Evolutionary conservation across 1,140 invertebrate species (phyloP), one percentile per base, ranked within the genome.

Genomic region (Probaryconus sp.): DNA sequence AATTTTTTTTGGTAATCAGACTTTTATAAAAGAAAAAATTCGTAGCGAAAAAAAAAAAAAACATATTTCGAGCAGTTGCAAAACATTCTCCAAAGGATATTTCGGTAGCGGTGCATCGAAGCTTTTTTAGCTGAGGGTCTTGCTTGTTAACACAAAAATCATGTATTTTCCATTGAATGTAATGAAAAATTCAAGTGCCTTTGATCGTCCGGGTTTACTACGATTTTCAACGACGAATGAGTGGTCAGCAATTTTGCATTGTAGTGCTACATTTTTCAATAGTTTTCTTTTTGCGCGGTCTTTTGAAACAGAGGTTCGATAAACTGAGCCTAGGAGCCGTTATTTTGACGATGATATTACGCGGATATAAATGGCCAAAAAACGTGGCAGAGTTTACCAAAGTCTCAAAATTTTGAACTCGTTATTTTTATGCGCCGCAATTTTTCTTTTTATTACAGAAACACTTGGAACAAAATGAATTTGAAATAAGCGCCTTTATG

Each of bases 141-240:
- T 20, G 42, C 17, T 37, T 28, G 40, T 37, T 60, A 45, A 60
- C 55, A 60, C 55, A 47, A 45, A 60, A 60, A 47, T 60, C 55
- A 45, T 60, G 55, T 60, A 60, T 28, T 47, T 47, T 16, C 30
- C 20, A 37, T 37, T 9, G 40, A 37, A 26, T n/a, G 42, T 45
- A 45, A 60, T 60, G 55, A 45, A 60, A 60, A 60, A 60, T 60
- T 45, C 55, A 60, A 47, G 20, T 28, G 14, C 40, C 42, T 60
- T 60, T 60, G 55, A 60, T 47, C 55, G 42, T 7, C 4, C 31
- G 17, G 20, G 53, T 60, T 58, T 45, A 45, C 40, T 58, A 20
- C 18, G 11, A 24, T 45, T 45, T 9, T 7, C 20, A 31, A 24
- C 28, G 26, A 18, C 20, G 13, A 18, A 26, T 20, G 28, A 5